Percentiles rank a stretch among this genome's conserved stretches.
Conservation (phyloP, 2,888 invertebrate species). For the Tipula unca region DNA sequence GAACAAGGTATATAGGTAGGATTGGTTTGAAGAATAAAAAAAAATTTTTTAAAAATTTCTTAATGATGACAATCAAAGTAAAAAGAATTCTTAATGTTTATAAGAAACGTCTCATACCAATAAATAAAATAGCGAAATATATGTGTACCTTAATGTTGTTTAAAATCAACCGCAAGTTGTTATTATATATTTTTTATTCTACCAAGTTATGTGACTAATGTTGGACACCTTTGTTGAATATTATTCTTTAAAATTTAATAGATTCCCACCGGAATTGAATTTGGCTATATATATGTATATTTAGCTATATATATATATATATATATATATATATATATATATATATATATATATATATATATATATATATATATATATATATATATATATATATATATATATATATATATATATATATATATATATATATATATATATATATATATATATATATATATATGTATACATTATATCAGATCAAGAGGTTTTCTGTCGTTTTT, state of each 20-base stretch:
- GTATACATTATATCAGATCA: too few species aligned
- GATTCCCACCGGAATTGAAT: constrained; percentile 14
- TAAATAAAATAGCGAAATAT: neutral
- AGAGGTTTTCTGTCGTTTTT: neutral
- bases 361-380: too few species aligned
- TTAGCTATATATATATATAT: too few species aligned
- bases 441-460: too few species aligned
- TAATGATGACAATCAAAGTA: constrained; percentile 8
- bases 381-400: too few species aligned
- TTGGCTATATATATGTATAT: neutral
- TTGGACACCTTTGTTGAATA: neutral
- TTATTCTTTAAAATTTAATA: neutral
- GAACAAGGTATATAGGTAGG: neutral
- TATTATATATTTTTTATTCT: neutral
- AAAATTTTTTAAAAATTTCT: neutral
- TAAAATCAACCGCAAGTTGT: neutral
- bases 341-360: too few species aligned
- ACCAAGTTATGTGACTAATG: neutral
- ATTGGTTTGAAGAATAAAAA: neutral
- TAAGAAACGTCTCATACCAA: neutral
- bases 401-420: too few species aligned
- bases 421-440: too few species aligned
- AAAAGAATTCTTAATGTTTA: neutral
- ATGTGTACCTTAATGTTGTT: neutral
- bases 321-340: too few species aligned